These are phyloP conservation scores for Phrynocephalus guinanensis DNA, from an alignment of 2,797 vertebrate species.

Conservation along the genomic window DNA sequence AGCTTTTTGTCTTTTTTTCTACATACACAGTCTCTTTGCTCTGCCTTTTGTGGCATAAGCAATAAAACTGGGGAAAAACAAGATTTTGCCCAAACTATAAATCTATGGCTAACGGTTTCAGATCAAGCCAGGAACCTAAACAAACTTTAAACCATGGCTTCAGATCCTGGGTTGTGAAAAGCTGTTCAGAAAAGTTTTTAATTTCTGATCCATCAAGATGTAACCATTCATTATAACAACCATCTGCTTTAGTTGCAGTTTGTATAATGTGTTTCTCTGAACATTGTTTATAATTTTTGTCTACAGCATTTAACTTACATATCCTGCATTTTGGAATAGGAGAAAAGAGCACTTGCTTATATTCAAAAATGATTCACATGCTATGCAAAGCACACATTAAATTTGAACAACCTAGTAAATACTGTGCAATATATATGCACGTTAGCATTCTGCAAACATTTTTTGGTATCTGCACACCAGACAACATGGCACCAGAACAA, in stretches of 20 bases:
- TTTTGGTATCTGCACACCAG: slow-evolving; percentile 2
- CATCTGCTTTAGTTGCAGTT: neutral
- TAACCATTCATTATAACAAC: neutral
- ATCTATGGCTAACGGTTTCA: neutral
- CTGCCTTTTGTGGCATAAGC: neutral
- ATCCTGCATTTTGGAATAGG: neutral
- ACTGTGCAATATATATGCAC: slow-evolving; percentile 43
- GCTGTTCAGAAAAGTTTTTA: neutral
- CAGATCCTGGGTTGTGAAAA: neutral
- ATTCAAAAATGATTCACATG: slow-evolving; percentile 3
- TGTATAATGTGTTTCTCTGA: neutral
- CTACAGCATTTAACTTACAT: neutral
- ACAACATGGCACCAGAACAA: slow-evolving; percentile 54
- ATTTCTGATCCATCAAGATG: neutral
- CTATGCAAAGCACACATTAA: neutral
- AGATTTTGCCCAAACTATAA: neutral
- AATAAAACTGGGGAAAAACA: neutral
- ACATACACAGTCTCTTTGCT: neutral
- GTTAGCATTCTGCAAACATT: slow-evolving; percentile 30
- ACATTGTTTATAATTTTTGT: neutral
- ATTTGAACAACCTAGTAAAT: slow-evolving; percentile 14
- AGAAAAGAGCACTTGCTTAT: slow-evolving; percentile 10
- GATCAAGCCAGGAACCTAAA: neutral
- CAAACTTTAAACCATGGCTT: neutral
- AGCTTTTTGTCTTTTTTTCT: neutral